These are phyloP conservation scores for Acromyrmex echinatior DNA, from an alignment of 1,140 invertebrate species.

Conservation along the genomic window DNA sequence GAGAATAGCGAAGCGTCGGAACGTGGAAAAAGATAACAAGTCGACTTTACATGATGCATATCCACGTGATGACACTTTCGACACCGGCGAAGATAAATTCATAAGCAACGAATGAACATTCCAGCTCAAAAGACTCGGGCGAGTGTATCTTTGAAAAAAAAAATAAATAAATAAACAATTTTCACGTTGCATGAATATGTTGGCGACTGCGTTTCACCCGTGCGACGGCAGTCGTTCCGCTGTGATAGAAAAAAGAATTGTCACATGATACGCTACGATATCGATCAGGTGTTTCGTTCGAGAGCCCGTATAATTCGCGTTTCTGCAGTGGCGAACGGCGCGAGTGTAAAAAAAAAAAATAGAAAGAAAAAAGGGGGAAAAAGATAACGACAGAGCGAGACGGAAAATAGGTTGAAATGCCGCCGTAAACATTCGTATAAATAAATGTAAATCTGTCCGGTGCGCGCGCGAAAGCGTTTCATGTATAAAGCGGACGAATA, in stretches of 20 bases:
- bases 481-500: constrained; percentile 46
- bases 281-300: constrained; percentile 58
- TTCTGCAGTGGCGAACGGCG: constrained; percentile 41
- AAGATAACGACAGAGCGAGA: constrained; percentile 29
- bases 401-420: constrained; percentile 52
- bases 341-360: constrained; percentile 4
- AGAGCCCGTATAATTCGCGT: constrained; percentile 58
- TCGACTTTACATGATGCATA: not conserved
- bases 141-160: constrained; percentile 39
- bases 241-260: constrained; percentile 51
- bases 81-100: constrained; percentile 27
- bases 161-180: constrained; percentile 44
- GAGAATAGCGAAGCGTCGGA: not conserved
- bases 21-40: not conserved
- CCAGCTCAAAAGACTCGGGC: constrained; percentile 7
- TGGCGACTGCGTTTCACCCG: constrained; percentile 10
- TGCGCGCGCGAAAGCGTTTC: constrained; percentile 32
- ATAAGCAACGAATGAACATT: constrained; percentile 49
- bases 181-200: constrained; percentile 32
- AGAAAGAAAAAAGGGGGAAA: constrained; percentile 10
- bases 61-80: constrained; percentile 5
- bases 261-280: constrained; percentile 48
- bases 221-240: constrained; percentile 15
- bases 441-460: constrained; percentile 63
- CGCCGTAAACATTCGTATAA: constrained; percentile 58